Conservation (phyloP, 2,888 invertebrate species). For the Dicyrtomina minuta region DNA sequence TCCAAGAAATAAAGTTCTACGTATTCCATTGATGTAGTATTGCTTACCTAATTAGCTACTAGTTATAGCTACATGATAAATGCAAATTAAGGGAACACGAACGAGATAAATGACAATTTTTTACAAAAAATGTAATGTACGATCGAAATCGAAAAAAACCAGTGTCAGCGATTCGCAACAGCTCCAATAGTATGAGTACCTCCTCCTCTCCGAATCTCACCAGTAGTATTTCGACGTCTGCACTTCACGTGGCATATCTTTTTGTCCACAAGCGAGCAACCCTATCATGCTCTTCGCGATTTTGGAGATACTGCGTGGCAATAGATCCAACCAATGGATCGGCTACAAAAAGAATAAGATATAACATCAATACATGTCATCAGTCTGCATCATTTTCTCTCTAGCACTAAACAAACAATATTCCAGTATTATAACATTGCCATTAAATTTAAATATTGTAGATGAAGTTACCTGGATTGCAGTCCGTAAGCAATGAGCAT, state of each 20-base stretch:
- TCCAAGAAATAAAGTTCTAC: neutral
- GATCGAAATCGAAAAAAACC: constrained; percentile 8
- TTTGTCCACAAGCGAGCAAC: constrained; percentile 99
- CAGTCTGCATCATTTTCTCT: neutral
- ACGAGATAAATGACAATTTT: constrained; percentile 25
- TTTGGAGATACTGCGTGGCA: constrained; percentile 96
- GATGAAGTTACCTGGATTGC: constrained; percentile 98
- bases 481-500: constrained; percentile 96
- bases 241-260: constrained; percentile 86
- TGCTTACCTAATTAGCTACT: neutral
- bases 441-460: too few species aligned
- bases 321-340: constrained; percentile 97
- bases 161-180: neutral
- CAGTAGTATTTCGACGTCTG: neutral
- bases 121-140: constrained; percentile 8
- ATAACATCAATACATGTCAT: constrained; percentile 5
- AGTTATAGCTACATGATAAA: too few species aligned
- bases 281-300: constrained; percentile 95
- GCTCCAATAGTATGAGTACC: constrained; percentile 1
- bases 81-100: constrained; percentile 22
- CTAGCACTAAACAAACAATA: neutral
- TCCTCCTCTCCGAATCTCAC: neutral
- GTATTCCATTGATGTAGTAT: neutral
- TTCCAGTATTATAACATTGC: constrained; percentile 54
- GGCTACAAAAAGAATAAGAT: constrained; percentile 71